These are phyloP conservation scores for Chrysoperla carnea DNA, from an alignment of 1,140 invertebrate species.

Conservation along the genomic window DNA sequence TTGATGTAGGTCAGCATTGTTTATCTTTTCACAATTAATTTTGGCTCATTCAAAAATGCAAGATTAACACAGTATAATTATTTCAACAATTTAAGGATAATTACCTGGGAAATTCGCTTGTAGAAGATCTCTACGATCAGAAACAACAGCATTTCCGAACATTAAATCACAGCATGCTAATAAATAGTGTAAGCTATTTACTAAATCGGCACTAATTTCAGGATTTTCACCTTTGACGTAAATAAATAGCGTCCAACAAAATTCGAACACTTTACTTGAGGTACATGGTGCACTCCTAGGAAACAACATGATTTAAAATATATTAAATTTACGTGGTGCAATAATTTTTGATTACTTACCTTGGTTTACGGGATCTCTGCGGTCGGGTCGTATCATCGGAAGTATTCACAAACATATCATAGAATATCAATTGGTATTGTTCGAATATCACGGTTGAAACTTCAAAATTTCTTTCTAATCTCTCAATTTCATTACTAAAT, in stretches of 20 bases:
- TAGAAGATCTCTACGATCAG: conserved; percentile 65
- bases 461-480: conserved; percentile 80
- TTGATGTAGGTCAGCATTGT: too few relatives aligned
- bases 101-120: conserved; percentile 69
- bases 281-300: conserved; percentile 50
- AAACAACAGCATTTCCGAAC: conserved; percentile 68
- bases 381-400: conserved; percentile 34
- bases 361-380: conserved; percentile 51
- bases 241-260: conserved; percentile 85
- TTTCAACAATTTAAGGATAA: conserved; percentile 5
- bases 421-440: conserved; percentile 81
- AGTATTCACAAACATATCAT: conserved; percentile 57
- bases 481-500: conserved; percentile 70
- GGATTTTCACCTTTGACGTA: conserved; percentile 75
- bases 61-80: too few relatives aligned
- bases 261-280: conserved; percentile 70
- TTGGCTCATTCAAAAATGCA: too few relatives aligned
- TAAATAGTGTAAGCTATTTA: conserved; percentile 86
- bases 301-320: conserved; percentile 8
- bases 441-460: conserved; percentile 90
- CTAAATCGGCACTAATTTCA: conserved; percentile 75
- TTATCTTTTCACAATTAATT: too few relatives aligned
- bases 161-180: conserved; percentile 82
- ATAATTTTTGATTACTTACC: conserved; percentile 22
- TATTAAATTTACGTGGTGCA: too few relatives aligned